phyloP scores from a whole-genome alignment of 2,888 invertebrate species.

The Eurytoma adleriae region DNA sequence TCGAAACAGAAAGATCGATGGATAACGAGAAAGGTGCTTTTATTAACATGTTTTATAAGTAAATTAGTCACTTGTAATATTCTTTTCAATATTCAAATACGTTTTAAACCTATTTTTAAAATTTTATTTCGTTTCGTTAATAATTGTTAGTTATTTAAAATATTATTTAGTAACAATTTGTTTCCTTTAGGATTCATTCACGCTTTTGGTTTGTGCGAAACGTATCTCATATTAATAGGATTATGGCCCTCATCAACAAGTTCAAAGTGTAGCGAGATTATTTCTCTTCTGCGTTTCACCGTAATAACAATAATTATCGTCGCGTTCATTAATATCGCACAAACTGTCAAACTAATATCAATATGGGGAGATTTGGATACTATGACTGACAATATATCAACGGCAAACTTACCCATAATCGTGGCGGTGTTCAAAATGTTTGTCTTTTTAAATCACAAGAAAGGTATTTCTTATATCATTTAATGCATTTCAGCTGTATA shows the following conservation, averaged over 20 bases:
- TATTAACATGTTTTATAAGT: neutral
- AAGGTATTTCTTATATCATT: slow-evolving; percentile 25
- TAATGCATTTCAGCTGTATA: neutral
- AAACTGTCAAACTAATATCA: slow-evolving; percentile 36
- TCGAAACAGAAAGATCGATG: slow-evolving; percentile 18
- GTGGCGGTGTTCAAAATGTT: slow-evolving; percentile 34
- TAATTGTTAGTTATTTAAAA: too few species aligned
- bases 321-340: slow-evolving; percentile 18
- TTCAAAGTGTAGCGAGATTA: neutral
- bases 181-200: neutral
- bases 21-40: slow-evolving; percentile 15
- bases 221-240: neutral
- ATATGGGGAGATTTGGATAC: slow-evolving; percentile 43
- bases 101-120: neutral
- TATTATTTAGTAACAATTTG: too few species aligned
- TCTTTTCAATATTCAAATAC: too few species aligned
- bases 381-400: slow-evolving; percentile 41
- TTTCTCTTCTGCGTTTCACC: neutral
- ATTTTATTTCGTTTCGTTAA: too few species aligned
- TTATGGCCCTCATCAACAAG: slow-evolving; percentile 7
- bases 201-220: neutral
- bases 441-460: slow-evolving; percentile 24
- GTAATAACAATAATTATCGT: neutral
- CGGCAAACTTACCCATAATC: slow-evolving; percentile 35
- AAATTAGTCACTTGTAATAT: neutral